Evolutionary conservation across 2,113 vertebrate species (phyloP).

Genomic region (Herpailurus yagouaroundi): DNA sequence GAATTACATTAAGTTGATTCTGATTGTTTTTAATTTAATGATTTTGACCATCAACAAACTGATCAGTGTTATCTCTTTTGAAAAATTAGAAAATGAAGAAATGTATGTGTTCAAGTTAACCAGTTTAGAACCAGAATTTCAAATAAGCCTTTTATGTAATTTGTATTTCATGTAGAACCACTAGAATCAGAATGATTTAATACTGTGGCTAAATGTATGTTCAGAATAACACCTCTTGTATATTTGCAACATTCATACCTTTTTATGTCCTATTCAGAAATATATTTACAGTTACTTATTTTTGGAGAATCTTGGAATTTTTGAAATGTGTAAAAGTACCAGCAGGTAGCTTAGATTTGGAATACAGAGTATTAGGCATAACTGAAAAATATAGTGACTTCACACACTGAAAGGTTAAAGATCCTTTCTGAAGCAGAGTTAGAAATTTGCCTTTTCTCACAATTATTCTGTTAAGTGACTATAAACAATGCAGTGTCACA

Average conservation of each 20-base stretch:
- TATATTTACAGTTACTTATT: neutral
- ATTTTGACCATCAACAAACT: neutral
- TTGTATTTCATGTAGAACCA: neutral
- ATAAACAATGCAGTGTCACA: neutral
- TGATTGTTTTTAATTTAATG: neutral
- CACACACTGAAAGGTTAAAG: neutral
- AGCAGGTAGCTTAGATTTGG: neutral
- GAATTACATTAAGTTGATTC: neutral
- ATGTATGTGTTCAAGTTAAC: neutral
- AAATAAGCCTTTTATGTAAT: neutral
- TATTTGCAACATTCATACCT: neutral
- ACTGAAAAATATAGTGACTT: neutral
- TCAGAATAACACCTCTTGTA: neutral
- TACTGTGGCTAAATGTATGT: neutral
- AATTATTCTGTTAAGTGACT: neutral
- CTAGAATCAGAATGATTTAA: neutral
- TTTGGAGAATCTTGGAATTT: neutral
- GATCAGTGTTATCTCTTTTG: neutral
- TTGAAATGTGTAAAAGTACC: neutral
- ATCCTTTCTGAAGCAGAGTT: neutral
- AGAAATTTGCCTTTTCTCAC: neutral
- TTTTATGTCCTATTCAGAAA: neutral
- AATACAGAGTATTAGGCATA: neutral
- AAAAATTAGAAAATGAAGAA: neutral
- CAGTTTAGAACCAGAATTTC: neutral